phyloP scores from a whole-genome alignment of 37 sponge, comb jelly and placozoan genomes.

The Hormiphora californensis region DNA sequence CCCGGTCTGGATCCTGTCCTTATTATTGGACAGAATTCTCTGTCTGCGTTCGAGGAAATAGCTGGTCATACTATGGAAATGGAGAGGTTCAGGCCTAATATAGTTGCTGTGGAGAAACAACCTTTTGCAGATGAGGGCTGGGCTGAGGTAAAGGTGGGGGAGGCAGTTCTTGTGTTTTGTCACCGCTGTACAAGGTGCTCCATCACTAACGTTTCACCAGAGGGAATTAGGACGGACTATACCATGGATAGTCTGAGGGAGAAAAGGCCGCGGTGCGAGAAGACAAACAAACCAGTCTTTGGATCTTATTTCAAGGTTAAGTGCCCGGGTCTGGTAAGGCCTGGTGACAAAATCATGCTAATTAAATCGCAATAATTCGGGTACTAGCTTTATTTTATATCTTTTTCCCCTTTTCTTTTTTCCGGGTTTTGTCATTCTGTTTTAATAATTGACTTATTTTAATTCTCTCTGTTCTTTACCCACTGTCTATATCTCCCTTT shows the following conservation, averaged over 20 bases:
- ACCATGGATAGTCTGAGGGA: constrained; percentile 32
- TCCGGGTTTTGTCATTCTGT: too few relatives aligned
- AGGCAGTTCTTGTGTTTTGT: constrained; percentile 13
- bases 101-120: background rate
- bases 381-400: too few relatives aligned
- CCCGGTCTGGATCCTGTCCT: background rate
- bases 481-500: too few relatives aligned
- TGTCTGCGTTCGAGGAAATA: background rate
- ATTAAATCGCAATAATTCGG: too few relatives aligned
- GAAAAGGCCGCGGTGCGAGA: constrained; percentile 24
- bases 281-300: constrained; percentile 34
- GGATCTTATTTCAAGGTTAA: constrained; percentile 20
- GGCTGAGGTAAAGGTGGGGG: constrained; percentile 14
- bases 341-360: constrained; percentile 24
- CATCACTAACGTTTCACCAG: background rate
- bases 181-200: background rate
- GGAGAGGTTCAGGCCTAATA: constrained; percentile 45
- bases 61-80: constrained; percentile 37
- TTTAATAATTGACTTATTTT: too few relatives aligned
- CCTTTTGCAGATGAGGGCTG: constrained; percentile 19
- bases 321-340: background rate
- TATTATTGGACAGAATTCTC: constrained; percentile 8
- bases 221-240: background rate
- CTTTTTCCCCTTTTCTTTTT: too few relatives aligned
- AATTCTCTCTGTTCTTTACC: too few relatives aligned